Base-by-base conservation (phyloP, 2,888 invertebrate genomes). In the Apamea sordens region DNA sequence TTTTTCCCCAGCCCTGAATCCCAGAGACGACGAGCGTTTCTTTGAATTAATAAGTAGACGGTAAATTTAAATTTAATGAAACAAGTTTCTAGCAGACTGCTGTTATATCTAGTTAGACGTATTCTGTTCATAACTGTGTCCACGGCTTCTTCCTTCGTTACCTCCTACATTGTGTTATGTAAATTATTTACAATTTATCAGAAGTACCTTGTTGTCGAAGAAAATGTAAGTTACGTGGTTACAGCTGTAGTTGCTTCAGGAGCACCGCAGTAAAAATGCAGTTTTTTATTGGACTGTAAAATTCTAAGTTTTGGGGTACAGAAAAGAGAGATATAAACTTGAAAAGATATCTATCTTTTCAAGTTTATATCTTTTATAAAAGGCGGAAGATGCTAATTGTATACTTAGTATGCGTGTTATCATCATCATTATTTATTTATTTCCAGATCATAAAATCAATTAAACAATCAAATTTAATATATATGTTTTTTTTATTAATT, bases 31-130 rank as follows among this genome's bases (percentile, higher is more conserved):
- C 90, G 91, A 73, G 86, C 93, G 91, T 93, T 94, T 92, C 93
- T 91, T 92, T 94, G 95, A 95, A 95, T 95, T 95, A 95, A 94
- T 95, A 95, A 95, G 94, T 91, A 93, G 94, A 91, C 92, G 94
- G 92, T 93, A 94, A 95, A 95, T 95, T 95, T 94, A 94, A 95
- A 95, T 95, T 95, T 95, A 95, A 95, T 95, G 95, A 95, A 95
- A 95, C 94, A 95, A 95, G 95, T 95, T 95, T 94, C 90, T 85
- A 88, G 92, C 89, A 86, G 90, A 92, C 92, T 90, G 90, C 90
- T 88, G 91, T 92, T 92, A 89, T 92, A 92, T 88, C 90, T 92
- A 92, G 92, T 92, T 93, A 91, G 92, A 92, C 86, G 90, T 92
- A 91, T 93, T 92, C 88, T 90, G 90, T 92, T 93, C 90, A 91